Base-by-base conservation (phyloP, 1,140 invertebrate genomes). In the Paraescarpia echinospica region DNA sequence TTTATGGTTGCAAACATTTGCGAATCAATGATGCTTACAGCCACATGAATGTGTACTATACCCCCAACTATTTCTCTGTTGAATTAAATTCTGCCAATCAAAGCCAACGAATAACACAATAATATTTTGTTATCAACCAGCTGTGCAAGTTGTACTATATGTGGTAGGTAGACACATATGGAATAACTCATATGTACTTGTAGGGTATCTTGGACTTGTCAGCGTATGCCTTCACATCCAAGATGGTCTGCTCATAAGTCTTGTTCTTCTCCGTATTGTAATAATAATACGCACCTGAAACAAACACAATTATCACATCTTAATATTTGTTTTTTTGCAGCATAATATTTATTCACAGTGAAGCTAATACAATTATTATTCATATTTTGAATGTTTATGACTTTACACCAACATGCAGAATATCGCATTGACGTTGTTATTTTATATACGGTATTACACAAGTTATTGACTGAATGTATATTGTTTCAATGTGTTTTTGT, bases 241-340 rank as follows among this genome's bases (percentile, higher is more conserved):
- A 27, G 22, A 95, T 92, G 0, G 94, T 95, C 35, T 94, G 93
- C 89, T 95, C 94, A 59, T 95, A 95, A 31, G 91, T 94, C 90
- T 94, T 94, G 59, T 92, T 92, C 9, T 90, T 33, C 89, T 94
- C 94, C 27, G 94, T 95, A 27, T 94, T 91, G 90, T 94, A 94
- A 92, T 94, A 95, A 48, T 94, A 95, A 89, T 94, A 95, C 31
- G 94, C 94, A 0, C 94, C 94, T 95, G 91, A 1, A 27, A 77
- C 59, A 77, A 18, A 77, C 48, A 51, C 59, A 77, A 77, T 27
- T 27, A 77, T 77, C 27, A 77, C 59, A 77, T 77, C 27, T 77
- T 77, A 77, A 27, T 31, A 12, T 22, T 77, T 77, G 9, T 18
- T 22, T 31, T 22, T 77, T 77, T 77, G 59, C 27, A 77, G 12